These are phyloP conservation scores for Stegostoma tigrinum DNA, from an alignment of 2,113 vertebrate genomes.

Conservation along the genomic window DNA sequence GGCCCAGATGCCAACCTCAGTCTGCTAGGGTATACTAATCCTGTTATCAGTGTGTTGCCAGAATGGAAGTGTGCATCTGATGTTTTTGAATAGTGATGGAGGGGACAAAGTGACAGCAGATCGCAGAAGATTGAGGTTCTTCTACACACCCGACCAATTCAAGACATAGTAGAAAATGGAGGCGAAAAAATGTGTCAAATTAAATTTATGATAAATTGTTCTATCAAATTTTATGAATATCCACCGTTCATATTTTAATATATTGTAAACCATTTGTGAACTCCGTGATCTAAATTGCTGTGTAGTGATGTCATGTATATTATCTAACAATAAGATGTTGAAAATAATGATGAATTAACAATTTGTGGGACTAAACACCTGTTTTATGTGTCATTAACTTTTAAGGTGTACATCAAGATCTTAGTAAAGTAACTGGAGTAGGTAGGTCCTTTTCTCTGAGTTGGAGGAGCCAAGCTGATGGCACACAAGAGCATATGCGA, in stretches of 20 bases:
- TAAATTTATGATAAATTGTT: too few relatives aligned
- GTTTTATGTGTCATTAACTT: conserved; percentile 33
- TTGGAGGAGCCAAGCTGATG: conserved; percentile 80
- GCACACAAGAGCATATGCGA: conserved; percentile 81
- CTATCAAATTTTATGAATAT: background rate
- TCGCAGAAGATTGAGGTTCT: background rate
- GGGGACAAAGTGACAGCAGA: background rate
- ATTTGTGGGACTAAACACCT: background rate
- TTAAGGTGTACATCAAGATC: conserved; percentile 71
- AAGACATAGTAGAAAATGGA: background rate
- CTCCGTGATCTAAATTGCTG: background rate
- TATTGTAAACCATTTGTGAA: background rate
- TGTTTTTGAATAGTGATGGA: background rate
- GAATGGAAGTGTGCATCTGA: background rate
- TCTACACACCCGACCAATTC: background rate
- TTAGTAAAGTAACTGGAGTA: conserved; percentile 72
- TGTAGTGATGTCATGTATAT: background rate
- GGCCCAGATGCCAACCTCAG: background rate
- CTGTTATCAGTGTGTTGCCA: background rate
- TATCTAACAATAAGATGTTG: background rate
- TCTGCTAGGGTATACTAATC: background rate
- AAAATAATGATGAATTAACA: background rate
- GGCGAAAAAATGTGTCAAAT: background rate
- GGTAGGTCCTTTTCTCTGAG: conserved; percentile 91
- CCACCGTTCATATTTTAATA: background rate